phyloP scores from a whole-genome alignment of 1,140 invertebrate species.

The Drosophila sturtevanti region DNA sequence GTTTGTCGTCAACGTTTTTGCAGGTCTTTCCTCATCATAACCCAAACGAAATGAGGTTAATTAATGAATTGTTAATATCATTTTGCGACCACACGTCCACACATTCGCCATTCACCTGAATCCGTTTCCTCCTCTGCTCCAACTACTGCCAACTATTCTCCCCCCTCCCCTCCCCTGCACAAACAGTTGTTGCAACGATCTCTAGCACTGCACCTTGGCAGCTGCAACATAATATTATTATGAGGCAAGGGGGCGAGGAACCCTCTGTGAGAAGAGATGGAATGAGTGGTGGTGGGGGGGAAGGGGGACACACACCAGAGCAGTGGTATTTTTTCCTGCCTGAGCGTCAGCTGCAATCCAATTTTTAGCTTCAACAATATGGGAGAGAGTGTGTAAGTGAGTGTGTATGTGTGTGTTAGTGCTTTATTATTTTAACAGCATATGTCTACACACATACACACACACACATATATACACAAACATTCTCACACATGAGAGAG shows the following conservation, averaged over 20 bases:
- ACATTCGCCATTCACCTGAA: constrained; percentile 44
- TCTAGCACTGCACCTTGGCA: constrained; percentile 69
- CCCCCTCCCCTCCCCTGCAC: constrained; percentile 25
- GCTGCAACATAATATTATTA: constrained; percentile 79
- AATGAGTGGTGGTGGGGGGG: too few species aligned
- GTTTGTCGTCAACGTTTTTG: constrained; percentile 9
- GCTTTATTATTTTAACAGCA: constrained; percentile 75
- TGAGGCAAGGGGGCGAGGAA: constrained; percentile 29
- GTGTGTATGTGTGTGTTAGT: constrained; percentile 39
- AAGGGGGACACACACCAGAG: not conserved
- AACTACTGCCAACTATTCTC: not conserved
- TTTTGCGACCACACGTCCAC: constrained; percentile 77
- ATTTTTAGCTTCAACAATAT: constrained; percentile 68
- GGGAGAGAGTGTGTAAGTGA: constrained; percentile 29
- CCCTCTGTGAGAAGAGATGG: not conserved
- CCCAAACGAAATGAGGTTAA: constrained; percentile 78
- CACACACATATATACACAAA: not conserved
- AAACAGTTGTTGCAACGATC: constrained; percentile 69
- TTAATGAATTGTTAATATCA: constrained; percentile 81
- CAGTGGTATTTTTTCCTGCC: constrained; percentile 42
- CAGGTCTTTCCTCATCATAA: constrained; percentile 54
- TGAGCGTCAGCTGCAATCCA: constrained; percentile 72
- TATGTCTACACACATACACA: constrained; percentile 50
- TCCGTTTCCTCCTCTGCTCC: not conserved
- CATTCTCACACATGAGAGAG: not conserved